Evolutionary conservation across 2,113 vertebrate genomes (phyloP), one percentile per base, ranked within the genome.

Genomic region (Menura novaehollandiae): DNA sequence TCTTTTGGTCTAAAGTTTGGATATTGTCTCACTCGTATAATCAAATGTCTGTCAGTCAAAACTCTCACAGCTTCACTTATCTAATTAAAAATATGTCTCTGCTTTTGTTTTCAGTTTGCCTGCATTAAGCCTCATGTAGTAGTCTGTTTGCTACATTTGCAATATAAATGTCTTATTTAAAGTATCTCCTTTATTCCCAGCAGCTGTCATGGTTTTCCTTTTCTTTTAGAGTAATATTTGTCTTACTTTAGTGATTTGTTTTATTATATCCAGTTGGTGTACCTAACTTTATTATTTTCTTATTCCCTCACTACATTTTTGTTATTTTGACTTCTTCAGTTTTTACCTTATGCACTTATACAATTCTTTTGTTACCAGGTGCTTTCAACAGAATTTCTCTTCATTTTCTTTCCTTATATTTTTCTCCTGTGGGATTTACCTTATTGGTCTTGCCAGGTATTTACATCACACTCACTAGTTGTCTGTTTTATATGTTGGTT

Each of bases 21-120:
- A 74, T 92, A 63, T 81, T 63, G 4, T 76, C 37, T 89, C 39
- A 21, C 33, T 76, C 84, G 39, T 60, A 51, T 71, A 77, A 78
- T 95, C 73, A 91, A 95, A 91, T 77, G 24, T 64, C 62, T 95
- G 60, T 84, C 67, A 88, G 39, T 91, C 60, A 91, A 86, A 82
- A 9, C 32, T 92, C 32, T 93, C 58, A 75, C 49, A 89, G 51
- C 14, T 86, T 90, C 69, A 66, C n/a, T 86, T 89, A 52, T 55
- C 60, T 88, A 76, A 77, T 68, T 80, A 47, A 91, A 95, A 95
- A 94, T 72, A 79, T 55, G 52, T 76, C 51, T 88, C 44, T 78
- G 18, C 59, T 94, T 93, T 88, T 73, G 74, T 91, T 90, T 86
- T 91, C 87, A 84, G 30, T 77, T 66, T 66, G 15, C 35, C 22